Evolutionary conservation across 2,888 invertebrate species (phyloP).

Genomic region (Andrena haemorrhoa): DNA sequence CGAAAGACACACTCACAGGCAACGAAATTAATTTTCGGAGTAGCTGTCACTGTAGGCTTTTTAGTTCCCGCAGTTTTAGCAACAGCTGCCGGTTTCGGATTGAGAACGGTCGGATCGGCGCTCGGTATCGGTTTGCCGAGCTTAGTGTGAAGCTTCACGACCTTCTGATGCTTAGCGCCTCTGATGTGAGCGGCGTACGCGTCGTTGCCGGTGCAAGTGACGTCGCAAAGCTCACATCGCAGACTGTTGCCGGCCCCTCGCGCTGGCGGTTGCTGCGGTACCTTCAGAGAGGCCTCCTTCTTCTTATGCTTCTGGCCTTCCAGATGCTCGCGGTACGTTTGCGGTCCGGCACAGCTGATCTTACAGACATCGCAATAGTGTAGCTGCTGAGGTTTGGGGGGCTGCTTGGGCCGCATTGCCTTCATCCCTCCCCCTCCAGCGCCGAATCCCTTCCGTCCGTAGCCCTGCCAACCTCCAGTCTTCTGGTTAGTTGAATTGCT

Average conservation of each 20-base stretch:
- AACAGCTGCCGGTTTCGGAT: constrained; percentile 82
- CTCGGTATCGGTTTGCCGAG: constrained; percentile 99
- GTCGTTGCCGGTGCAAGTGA: constrained; percentile 99
- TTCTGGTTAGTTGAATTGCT: constrained; percentile 85
- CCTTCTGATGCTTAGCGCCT: constrained; percentile 99
- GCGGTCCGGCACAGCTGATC: constrained; percentile 98
- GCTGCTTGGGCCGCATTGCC: constrained; percentile 90
- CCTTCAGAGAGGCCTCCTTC: constrained; percentile 95
- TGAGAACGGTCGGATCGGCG: constrained; percentile 95
- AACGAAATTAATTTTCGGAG: constrained; percentile 94
- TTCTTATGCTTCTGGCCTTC: constrained; percentile 99
- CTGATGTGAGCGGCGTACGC: constrained; percentile 99
- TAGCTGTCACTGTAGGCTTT: constrained; percentile 86
- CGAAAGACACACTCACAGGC: constrained; percentile 85
- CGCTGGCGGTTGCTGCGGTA: constrained; percentile 86
- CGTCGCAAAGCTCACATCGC: constrained; percentile 98
- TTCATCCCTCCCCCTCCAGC: constrained; percentile 85
- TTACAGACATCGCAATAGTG: constrained; percentile 99
- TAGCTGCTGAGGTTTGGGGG: constrained; percentile 96
- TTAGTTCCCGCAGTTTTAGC: constrained; percentile 81
- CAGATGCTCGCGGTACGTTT: constrained; percentile 97
- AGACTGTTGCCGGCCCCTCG: constrained; percentile 89
- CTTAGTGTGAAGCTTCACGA: constrained; percentile 97
- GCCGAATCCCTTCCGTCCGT: constrained; percentile 87
- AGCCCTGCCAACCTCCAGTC: constrained; percentile 88